A percentile compares a stretch with the other conserved stretches of the same genome.
These are phyloP conservation scores for Plutomurus gul DNA, from an alignment of 1,140 invertebrate species.

Conservation along the genomic window DNA sequence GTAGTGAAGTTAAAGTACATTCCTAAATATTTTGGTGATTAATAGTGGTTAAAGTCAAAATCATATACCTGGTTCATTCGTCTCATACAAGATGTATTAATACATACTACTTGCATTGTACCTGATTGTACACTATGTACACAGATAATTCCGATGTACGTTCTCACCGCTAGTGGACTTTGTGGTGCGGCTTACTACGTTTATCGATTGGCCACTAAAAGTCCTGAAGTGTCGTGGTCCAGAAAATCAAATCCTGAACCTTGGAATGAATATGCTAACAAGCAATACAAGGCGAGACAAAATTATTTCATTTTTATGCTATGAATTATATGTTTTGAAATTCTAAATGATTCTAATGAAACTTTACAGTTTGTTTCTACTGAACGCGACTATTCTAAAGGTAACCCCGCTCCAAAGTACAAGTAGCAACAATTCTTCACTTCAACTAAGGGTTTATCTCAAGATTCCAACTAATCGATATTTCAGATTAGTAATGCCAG, in stretches of 20 bases:
- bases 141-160: conserved; percentile 77
- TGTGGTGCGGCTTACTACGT: conserved; percentile 66
- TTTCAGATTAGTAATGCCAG: too few species aligned
- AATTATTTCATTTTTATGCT: neutral
- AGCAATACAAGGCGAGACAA: conserved; percentile 76
- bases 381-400: conserved; percentile 32
- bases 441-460: too few species aligned
- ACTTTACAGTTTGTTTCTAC: conserved; percentile 33
- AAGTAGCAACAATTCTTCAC: neutral
- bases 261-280: conserved; percentile 75
- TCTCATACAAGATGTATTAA: too few species aligned
- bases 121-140: too few species aligned
- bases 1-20: too few species aligned
- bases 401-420: conserved; percentile 34
- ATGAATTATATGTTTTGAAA: neutral
- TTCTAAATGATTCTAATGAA: neutral
- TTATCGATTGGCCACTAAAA: conserved; percentile 69
- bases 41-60: too few species aligned
- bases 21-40: too few species aligned
- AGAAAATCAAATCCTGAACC: conserved; percentile 72
- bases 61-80: too few species aligned
- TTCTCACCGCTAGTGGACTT: conserved; percentile 68
- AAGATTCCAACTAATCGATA: too few species aligned
- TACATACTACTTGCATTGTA: too few species aligned
- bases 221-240: conserved; percentile 79